Evolutionary conservation across 2,888 invertebrate genomes (phyloP), one percentile per base, ranked within the genome.

Genomic region (Pseudeuparius sepicola): DNA sequence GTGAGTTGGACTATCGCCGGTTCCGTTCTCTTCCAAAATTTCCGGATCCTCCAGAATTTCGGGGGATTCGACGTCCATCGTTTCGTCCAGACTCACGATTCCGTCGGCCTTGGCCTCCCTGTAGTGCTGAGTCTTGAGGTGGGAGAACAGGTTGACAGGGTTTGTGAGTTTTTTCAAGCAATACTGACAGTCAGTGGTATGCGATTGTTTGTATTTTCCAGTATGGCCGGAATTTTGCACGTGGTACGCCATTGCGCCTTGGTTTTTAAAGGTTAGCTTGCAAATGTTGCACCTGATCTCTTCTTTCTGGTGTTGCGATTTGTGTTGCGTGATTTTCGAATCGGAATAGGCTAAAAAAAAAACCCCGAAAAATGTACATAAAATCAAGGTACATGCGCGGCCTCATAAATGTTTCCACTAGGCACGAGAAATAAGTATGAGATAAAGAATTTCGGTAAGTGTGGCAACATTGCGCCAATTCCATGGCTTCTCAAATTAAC

Each of bases 151-250:
- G 54, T 77, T 77, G 14, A 71, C 64, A 42, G 77, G 73, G 15
- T 82, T 69, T 14, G 74, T 69, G 55, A 84, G 85, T 37, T 71
- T 66, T 55, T 79, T 83, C 36, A 73, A 70, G 54, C 88, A 89
- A 53, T 84, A 84, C 31, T 78, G 73, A 58, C 88, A 75, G 41
- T 70, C 67, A n/a, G n/a, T n/a, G n/a, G n/a, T n/a, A n/a, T n/a
- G 45, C 66, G 67, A 12, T 26, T 37, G 5, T 20, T n/a, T n/a
- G n/a, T n/a, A n/a, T n/a, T n/a, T n/a, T n/a, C n/a, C 43, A 12
- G 34, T 39, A 49, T 73, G 73, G 1, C 70, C 70, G 4, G 73
- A 71, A 23, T 64, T 65, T 51, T 73, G 71, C 45, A 72, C 67
- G 48, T 78, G 73, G 25, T 49, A 44, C 16, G 66, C 53, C 10